Base-by-base conservation (phyloP, 2,797 vertebrate genomes). In the Synanceia verrucosa region DNA sequence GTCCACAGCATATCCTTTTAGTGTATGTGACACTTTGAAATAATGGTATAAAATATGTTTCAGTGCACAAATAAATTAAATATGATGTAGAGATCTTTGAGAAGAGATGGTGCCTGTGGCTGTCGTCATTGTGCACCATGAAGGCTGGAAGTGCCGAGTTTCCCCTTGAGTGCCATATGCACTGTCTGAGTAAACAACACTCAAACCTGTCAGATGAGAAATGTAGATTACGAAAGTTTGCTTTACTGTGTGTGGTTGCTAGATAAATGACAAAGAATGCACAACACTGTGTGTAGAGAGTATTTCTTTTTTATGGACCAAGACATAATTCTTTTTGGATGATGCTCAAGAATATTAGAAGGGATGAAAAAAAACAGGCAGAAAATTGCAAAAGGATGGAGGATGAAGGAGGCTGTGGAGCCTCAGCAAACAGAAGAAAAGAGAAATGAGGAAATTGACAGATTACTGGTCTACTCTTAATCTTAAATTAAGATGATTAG, bases 201-300 rank as follows among this genome's bases (percentile, higher is more conserved):
- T 69, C 68, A 64, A 67, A 79, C 21, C 81, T 78, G 67, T 82
- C 83, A 67, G 67, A 78, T 60, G 65, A 56, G 60, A 81, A 79
- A 77, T 81, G 47, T 75, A 79, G 65, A 85, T 85, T 65, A 72
- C 26, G 18, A 43, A 55, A 66, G 36, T 26, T 5, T 28, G 51
- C 31, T 76, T 70, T 60, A 61, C 68, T 50, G 7, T 53, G 16
- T 58, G 51, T 61, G 21, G 28, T 55, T 46, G 50, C 29, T 10
- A 56, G 65, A 81, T 79, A 82, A 70, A 74, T 4, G 51, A 53
- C 43, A 41, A 66, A 31, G 39, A 70, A 73, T 34, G 37, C 18
- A 55, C 26, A n/a, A 26, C 28, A 5, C 24, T 52, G 26, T 59
- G 50, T 18, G 37, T 24, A 18, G 37, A 70, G 29, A 56, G 46